phyloP scores from a whole-genome alignment of 2,888 invertebrate species.

The Lepidochitona cinerea region DNA sequence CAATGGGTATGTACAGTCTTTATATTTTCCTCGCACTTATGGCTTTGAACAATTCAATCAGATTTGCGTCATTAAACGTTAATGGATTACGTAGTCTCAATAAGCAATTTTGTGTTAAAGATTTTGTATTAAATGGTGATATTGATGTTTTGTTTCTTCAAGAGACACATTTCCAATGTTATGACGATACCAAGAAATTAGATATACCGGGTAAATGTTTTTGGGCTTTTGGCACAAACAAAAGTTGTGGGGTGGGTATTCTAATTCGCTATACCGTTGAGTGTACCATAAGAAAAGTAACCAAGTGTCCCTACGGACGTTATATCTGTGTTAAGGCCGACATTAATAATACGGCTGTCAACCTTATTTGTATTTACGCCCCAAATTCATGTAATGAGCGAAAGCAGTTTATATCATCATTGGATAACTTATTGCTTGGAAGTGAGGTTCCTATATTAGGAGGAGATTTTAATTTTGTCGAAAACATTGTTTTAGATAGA shows the following conservation, averaged over 20 bases:
- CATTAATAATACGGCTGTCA: neutral
- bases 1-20: neutral
- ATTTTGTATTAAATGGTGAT: neutral
- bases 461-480: conserved; percentile 30
- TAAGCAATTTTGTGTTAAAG: neutral
- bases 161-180: neutral
- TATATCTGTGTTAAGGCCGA: neutral
- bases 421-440: neutral
- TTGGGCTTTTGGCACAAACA: neutral
- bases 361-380: neutral
- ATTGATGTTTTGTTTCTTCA: neutral
- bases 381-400: neutral
- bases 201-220: neutral
- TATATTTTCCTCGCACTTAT: neutral
- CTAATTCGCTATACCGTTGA: neutral
- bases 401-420: neutral
- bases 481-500: conserved; percentile 16
- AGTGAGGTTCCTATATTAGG: conserved; percentile 10
- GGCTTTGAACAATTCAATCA: neutral
- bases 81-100: neutral
- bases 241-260: neutral
- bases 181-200: neutral
- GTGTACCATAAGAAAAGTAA: too few species aligned
- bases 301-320: neutral
- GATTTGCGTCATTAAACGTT: neutral